These are phyloP conservation scores for Epinotia demarniana DNA, from an alignment of 2,888 invertebrate species.

Conservation along the genomic window DNA sequence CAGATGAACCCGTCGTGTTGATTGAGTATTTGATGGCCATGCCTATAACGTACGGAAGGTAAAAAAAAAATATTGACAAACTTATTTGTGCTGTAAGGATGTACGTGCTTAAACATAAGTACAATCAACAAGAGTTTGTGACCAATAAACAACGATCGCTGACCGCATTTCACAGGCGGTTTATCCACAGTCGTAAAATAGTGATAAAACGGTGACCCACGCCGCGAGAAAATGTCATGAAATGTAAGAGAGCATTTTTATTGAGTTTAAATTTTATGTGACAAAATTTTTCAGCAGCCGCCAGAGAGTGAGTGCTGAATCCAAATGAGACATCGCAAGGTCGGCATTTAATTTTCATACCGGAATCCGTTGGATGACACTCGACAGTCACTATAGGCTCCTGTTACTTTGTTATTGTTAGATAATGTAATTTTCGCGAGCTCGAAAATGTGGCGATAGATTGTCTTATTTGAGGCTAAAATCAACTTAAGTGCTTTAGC, in stretches of 20 bases:
- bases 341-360: conserved; percentile 11
- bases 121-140: background rate
- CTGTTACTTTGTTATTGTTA: background rate
- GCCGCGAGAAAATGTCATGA: conserved; percentile 4
- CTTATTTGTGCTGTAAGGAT: background rate
- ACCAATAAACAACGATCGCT: conserved; percentile 5
- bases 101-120: background rate
- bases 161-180: conserved; percentile 11
- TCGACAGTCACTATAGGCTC: background rate
- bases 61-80: too few relatives aligned
- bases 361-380: background rate
- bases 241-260: conserved; percentile 25
- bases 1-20: too few relatives aligned
- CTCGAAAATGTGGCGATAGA: background rate
- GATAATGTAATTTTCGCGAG: background rate
- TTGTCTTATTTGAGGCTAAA: background rate
- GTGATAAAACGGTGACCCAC: conserved; percentile 18
- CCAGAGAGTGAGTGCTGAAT: conserved; percentile 27
- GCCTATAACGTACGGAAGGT: too few relatives aligned
- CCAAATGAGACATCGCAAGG: conserved; percentile 22
- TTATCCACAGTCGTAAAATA: conserved; percentile 17
- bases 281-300: conserved; percentile 18
- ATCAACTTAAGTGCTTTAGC: too few relatives aligned
- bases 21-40: too few relatives aligned
- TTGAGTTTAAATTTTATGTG: conserved; percentile 30